These are phyloP conservation scores for Lasius platythorax DNA, from an alignment of 2,888 invertebrate species.

Conservation along the genomic window DNA sequence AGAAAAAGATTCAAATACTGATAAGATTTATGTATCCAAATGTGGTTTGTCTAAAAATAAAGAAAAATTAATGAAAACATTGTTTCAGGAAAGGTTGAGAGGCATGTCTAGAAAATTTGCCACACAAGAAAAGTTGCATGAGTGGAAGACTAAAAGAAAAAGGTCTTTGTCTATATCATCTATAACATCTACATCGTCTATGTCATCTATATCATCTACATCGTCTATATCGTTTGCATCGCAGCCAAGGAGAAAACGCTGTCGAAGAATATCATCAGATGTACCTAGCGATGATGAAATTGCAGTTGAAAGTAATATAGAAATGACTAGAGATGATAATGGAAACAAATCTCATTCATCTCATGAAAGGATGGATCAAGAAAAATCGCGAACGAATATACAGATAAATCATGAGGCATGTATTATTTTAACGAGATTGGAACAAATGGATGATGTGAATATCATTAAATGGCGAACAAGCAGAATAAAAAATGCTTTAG, in stretches of 20 bases:
- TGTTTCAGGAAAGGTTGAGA: neutral
- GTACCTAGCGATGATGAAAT: neutral
- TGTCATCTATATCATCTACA: too few species aligned
- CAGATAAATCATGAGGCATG: constrained; percentile 20
- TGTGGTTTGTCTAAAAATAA: neutral
- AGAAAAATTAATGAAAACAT: neutral
- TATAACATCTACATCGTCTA: too few species aligned
- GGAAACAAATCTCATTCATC: neutral
- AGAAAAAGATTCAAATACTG: neutral
- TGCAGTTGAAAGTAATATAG: neutral
- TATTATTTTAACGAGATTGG: neutral
- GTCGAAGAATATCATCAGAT: neutral
- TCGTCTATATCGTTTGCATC: neutral
- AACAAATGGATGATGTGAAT: constrained; percentile 6
- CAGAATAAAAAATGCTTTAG: neutral
- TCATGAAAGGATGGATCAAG: neutral
- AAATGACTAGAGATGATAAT: neutral
- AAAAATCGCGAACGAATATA: constrained; percentile 29
- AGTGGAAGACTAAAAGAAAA: constrained; percentile 27
- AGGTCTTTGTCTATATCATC: neutral
- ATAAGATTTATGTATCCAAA: neutral
- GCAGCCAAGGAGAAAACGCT: neutral
- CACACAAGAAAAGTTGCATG: neutral
- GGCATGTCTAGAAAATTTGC: neutral
- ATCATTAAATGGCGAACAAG: neutral